Conservation (phyloP, 2,888 invertebrate genomes). For the Agonopterix arenella region DNA sequence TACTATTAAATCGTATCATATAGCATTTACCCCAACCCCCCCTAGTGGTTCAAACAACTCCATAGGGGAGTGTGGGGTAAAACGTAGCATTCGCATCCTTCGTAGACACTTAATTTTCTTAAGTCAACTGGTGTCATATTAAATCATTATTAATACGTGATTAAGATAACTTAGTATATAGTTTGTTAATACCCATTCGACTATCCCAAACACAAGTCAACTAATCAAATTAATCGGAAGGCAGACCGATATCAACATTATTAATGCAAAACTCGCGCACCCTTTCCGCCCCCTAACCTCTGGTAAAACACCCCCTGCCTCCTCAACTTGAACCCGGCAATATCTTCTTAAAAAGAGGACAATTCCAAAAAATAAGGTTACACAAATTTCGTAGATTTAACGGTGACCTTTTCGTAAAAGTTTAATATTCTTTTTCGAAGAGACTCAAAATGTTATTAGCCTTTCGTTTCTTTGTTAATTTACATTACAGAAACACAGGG, state of each 20-base stretch:
- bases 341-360: slow-evolving; percentile 48
- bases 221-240: slow-evolving; percentile 73
- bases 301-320: slow-evolving; percentile 15
- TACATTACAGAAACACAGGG: too few relatives aligned
- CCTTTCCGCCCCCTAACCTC: slow-evolving; percentile 26
- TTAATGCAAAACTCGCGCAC: slow-evolving; percentile 67
- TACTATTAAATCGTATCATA: too few relatives aligned
- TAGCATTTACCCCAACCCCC: too few relatives aligned
- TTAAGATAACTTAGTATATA: slow-evolving; percentile 8
- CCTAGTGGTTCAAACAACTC: too few relatives aligned
- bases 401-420: slow-evolving; percentile 1
- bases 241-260: slow-evolving; percentile 72
- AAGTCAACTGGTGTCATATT: too few relatives aligned
- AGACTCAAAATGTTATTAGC: background rate
- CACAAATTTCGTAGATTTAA: slow-evolving; percentile 14
- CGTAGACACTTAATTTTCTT: too few relatives aligned
- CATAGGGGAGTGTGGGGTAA: too few relatives aligned
- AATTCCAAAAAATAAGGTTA: slow-evolving; percentile 32
- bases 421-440: background rate
- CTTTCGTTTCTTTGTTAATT: too few relatives aligned
- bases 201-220: slow-evolving; percentile 52
- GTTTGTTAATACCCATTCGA: slow-evolving; percentile 24
- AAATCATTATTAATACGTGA: background rate
- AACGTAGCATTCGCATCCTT: too few relatives aligned
- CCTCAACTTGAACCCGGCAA: slow-evolving; percentile 24